Base-by-base conservation (phyloP, 2,797 vertebrate species). In the Peromyscus melanophrys region DNA sequence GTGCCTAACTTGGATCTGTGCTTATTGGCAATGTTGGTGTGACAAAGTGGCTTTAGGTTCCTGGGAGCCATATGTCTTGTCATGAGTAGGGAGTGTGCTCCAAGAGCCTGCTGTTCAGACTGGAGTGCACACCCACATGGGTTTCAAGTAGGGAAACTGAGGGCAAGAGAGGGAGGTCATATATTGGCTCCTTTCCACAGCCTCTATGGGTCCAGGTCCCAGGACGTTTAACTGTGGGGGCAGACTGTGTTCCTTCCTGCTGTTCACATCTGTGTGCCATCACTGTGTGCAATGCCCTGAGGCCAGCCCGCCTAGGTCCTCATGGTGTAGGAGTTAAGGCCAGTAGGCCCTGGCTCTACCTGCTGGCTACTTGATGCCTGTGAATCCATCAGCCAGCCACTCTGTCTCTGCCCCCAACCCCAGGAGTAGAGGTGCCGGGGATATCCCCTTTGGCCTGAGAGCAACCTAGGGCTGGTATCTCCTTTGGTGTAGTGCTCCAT, bases 311-410 rank as follows among this genome's bases (percentile, higher is more conserved):
- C 27, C 12, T 4, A 2, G 63, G 65, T 16, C 61, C 43, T 49
- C 71, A 12, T 0, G 34, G 59, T 0, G 6, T 43, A 40, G 67
- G 34, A 67, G 27, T 25, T 0, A 3, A 61, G 71, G 29, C 31
- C 7, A 3, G 27, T 0, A n/a, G 83, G 59, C 49, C 59, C 43
- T 67, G 87, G 23, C 6, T 21, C n/a, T 23, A 63, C 43, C 59
- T 49, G 23, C 67, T 13, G n/a, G 82, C 19, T 9, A 7, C 52
- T 16, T 57, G 27, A 6, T 52, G 10, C 91, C 34, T 59, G 6
- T 76, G n/a, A 65, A 69, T 59, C 1, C 0, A 0, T n/a, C 34
- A 3, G 3, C n/a, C 0, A 0, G 3, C n/a, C 0, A 0, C 63
- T 73, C 25, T 4, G 2, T 78, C 14, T 63, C 57, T 25, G 34